These are phyloP conservation scores for Lochmaea capreae DNA, from an alignment of 2,888 invertebrate species.

Conservation along the genomic window DNA sequence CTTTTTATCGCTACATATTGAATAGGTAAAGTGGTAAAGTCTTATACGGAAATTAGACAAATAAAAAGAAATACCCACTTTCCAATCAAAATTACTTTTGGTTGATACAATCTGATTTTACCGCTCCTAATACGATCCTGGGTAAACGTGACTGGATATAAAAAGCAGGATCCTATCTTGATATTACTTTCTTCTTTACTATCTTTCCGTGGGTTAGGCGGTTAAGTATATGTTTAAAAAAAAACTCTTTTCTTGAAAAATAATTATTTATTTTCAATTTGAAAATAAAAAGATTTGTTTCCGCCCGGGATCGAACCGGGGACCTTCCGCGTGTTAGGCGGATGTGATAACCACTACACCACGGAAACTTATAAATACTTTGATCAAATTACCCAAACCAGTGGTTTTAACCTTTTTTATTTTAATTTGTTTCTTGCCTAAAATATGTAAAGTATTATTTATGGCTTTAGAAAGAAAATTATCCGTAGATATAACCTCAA, in stretches of 20 bases:
- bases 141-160: neutral
- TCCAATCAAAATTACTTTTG: neutral
- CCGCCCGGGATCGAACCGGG: conserved; percentile 91
- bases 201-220: too few species aligned
- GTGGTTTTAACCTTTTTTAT: too few species aligned
- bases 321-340: conserved; percentile 93
- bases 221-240: too few species aligned
- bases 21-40: too few species aligned
- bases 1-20: too few species aligned
- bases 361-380: conserved; percentile 72
- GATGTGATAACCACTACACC: conserved; percentile 93
- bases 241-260: neutral
- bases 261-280: neutral
- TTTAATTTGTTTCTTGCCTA: too few species aligned
- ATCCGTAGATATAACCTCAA: neutral
- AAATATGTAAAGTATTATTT: too few species aligned
- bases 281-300: conserved; percentile 68
- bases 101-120: neutral
- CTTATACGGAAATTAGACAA: neutral
- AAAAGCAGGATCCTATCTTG: too few species aligned
- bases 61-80: neutral
- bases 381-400: too few species aligned
- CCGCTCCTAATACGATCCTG: too few species aligned
- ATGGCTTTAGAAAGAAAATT: neutral
- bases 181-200: neutral